These are phyloP conservation scores for Bombus consobrinus DNA, from an alignment of 1,140 invertebrate genomes.

Conservation along the genomic window DNA sequence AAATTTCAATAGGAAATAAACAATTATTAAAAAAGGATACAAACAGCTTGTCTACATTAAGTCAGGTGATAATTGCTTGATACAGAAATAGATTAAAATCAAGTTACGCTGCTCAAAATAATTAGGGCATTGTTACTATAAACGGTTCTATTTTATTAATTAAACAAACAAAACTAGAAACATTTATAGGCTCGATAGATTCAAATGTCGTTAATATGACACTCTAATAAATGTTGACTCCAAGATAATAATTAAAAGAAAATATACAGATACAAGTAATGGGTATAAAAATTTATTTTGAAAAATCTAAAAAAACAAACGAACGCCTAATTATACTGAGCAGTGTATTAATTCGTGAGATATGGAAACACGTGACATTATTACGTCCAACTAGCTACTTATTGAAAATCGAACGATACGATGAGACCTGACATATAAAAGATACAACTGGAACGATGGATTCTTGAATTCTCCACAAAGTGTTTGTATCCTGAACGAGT, in stretches of 20 bases:
- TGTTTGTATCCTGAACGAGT: constrained; percentile 17
- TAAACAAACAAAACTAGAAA: not conserved
- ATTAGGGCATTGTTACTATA: no score
- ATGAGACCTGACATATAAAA: not conserved
- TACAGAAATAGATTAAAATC: no score
- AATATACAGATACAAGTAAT: no score
- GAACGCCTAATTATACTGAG: not conserved
- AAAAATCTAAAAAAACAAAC: not conserved
- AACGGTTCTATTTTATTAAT: not conserved
- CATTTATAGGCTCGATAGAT: not conserved
- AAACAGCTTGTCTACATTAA: no score
- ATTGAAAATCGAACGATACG: not conserved
- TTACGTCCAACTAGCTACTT: not conserved
- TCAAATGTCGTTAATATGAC: no score
- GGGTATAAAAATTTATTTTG: not conserved
- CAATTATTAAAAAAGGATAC: no score
- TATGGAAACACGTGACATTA: not conserved
- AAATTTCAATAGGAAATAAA: no score
- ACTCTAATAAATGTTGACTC: rapidly evolving
- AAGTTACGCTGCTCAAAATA: no score
- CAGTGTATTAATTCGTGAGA: not conserved
- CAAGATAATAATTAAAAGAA: not conserved
- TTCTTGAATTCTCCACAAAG: not conserved
- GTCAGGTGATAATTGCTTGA: no score
- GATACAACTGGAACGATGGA: not conserved